Conservation (phyloP, 2,113 vertebrate species). For the Rhinichthys klamathensis region DNA sequence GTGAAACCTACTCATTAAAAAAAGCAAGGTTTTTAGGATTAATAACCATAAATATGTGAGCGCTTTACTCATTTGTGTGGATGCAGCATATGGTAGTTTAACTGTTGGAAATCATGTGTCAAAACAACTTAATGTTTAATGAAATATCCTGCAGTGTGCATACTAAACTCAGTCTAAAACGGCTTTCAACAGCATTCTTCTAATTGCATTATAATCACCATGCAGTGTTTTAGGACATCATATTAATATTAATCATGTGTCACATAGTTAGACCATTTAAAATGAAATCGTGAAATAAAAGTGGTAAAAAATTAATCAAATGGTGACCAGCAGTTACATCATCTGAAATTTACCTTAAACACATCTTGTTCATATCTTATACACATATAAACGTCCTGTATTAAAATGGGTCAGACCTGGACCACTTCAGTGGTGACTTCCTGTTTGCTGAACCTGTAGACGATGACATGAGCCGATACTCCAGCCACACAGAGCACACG, state of each 20-base stretch:
- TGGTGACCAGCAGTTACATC: neutral
- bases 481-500: slow-evolving; percentile 93
- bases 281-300: neutral
- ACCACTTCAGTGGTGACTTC: slow-evolving; percentile 89
- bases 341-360: neutral
- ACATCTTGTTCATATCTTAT: neutral
- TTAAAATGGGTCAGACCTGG: slow-evolving; percentile 74
- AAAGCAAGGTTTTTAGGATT: slow-evolving; percentile 3
- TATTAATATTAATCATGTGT: neutral
- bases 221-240: neutral
- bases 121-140: slow-evolving; percentile 25
- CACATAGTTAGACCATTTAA: neutral
- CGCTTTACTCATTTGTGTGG: slow-evolving; percentile 7
- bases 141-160: slow-evolving; percentile 18
- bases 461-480: slow-evolving; percentile 92
- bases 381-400: neutral
- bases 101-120: slow-evolving; percentile 9
- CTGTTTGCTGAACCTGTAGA: slow-evolving; percentile 97
- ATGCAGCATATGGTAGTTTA: slow-evolving; percentile 15
- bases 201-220: slow-evolving; percentile 15
- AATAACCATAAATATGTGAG: slow-evolving; percentile 15
- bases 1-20: slow-evolving; percentile 24
- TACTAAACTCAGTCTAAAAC: slow-evolving; percentile 12
- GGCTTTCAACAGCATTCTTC: neutral
- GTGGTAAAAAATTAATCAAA: neutral